Conservation (phyloP, 2,113 vertebrate species). For the Silurus asotus region DNA sequence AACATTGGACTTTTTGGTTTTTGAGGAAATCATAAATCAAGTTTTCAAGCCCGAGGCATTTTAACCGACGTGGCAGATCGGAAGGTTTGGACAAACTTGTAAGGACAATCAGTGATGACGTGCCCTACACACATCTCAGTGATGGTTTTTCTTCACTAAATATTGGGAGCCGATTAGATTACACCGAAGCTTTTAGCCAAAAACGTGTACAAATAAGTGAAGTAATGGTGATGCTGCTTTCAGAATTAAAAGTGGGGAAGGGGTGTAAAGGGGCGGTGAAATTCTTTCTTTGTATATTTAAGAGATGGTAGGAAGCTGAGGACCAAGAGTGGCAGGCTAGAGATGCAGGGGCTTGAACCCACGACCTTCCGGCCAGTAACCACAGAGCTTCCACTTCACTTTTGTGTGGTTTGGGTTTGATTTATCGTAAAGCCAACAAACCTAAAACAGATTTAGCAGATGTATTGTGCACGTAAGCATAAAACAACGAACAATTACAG, state of each 20-base stretch:
- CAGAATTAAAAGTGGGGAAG: neutral
- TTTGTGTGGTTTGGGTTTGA: neutral
- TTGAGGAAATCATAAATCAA: neutral
- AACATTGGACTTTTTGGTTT: neutral
- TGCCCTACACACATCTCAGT: neutral
- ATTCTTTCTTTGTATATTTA: too few relatives aligned
- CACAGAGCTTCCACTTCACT: too few relatives aligned
- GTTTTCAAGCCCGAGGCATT: neutral
- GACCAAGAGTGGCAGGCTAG: too few relatives aligned
- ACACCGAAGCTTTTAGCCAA: neutral
- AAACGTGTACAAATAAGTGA: neutral
- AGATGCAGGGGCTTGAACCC: too few relatives aligned
- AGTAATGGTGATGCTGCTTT: neutral
- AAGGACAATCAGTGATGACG: neutral
- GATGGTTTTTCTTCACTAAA: neutral
- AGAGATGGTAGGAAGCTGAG: too few relatives aligned
- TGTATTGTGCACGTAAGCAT: neutral
- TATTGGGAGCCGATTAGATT: neutral
- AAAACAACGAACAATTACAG: neutral
- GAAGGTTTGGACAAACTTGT: neutral
- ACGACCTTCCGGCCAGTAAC: too few relatives aligned
- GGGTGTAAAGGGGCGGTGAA: too few relatives aligned
- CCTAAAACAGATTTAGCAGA: neutral
- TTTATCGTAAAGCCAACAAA: neutral
- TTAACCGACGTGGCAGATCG: neutral